A percentile compares a stretch with the other conserved stretches of the same genome.
These are phyloP conservation scores for Malacosoma neustria DNA, from an alignment of 2,888 invertebrate genomes.

Conservation along the genomic window DNA sequence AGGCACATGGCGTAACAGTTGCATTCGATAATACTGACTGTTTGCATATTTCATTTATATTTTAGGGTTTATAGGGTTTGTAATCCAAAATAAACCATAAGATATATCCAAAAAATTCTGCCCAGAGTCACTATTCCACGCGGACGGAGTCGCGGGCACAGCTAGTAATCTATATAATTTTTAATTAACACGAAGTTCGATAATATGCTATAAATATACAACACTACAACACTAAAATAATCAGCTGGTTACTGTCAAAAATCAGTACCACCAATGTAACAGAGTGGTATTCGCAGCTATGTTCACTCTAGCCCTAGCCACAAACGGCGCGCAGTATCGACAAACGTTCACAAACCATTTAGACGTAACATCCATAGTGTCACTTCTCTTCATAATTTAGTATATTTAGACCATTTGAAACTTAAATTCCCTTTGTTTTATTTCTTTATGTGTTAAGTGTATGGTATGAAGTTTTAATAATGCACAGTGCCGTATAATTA, in stretches of 20 bases:
- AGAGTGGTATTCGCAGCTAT: constrained; percentile 33
- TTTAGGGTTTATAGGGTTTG: too few relatives aligned
- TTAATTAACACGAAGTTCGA: too few relatives aligned
- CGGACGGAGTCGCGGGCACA: too few relatives aligned
- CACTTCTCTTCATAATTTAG: constrained; percentile 65
- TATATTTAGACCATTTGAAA: constrained; percentile 54
- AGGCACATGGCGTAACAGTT: too few relatives aligned
- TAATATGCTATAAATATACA: too few relatives aligned
- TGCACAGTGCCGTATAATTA: constrained; percentile 61
- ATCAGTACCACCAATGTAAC: constrained; percentile 44
- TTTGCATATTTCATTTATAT: too few relatives aligned
- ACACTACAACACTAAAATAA: constrained; percentile 47
- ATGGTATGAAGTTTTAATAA: constrained; percentile 52
- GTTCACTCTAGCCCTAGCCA: constrained; percentile 56
- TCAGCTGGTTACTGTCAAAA: constrained; percentile 67
- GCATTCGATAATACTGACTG: too few relatives aligned
- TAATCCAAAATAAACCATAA: too few relatives aligned
- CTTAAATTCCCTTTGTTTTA: constrained; percentile 52
- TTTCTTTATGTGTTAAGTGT: constrained; percentile 68
- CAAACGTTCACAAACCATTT: constrained; percentile 71
- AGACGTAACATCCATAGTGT: constrained; percentile 67
- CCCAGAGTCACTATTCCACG: too few relatives aligned
- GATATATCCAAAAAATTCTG: too few relatives aligned
- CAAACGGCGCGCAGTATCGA: constrained; percentile 68
- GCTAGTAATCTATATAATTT: too few relatives aligned